phyloP scores from a whole-genome alignment of 2,113 vertebrate genomes.

The Oxyruncus cristatus region DNA sequence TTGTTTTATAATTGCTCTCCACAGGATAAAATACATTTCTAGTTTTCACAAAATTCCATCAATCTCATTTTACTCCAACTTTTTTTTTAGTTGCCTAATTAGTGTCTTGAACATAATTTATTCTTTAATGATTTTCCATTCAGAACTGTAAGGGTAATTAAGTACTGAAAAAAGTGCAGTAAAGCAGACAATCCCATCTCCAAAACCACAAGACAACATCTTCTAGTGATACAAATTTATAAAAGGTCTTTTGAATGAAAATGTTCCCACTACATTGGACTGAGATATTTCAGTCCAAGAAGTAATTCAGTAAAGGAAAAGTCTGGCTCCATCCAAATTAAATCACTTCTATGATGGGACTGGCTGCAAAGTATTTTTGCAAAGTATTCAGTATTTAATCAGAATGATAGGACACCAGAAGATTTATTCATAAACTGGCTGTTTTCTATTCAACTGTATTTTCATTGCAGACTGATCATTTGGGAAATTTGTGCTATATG shows the following conservation, averaged over 20 bases:
- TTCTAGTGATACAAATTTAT: background rate
- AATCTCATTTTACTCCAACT: background rate
- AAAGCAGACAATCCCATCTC: background rate
- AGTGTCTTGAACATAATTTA: background rate
- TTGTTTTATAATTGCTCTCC: background rate
- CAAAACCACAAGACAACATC: background rate
- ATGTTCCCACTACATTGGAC: background rate
- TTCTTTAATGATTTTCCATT: background rate
- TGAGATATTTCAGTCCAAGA: background rate
- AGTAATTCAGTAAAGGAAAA: background rate
- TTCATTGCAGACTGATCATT: background rate
- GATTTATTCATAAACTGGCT: background rate
- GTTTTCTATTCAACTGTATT: background rate
- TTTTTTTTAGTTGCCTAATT: background rate
- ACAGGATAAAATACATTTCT: background rate
- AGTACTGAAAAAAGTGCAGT: background rate
- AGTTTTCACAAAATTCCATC: background rate
- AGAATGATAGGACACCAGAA: background rate
- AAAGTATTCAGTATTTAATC: background rate
- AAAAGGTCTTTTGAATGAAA: background rate
- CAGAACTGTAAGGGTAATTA: background rate
- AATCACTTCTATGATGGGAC: background rate
- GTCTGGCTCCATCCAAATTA: background rate
- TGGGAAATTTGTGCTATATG: background rate
- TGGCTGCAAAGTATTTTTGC: background rate